phyloP scores from a whole-genome alignment of 2,797 vertebrate species.

The Oreortyx pictus region DNA sequence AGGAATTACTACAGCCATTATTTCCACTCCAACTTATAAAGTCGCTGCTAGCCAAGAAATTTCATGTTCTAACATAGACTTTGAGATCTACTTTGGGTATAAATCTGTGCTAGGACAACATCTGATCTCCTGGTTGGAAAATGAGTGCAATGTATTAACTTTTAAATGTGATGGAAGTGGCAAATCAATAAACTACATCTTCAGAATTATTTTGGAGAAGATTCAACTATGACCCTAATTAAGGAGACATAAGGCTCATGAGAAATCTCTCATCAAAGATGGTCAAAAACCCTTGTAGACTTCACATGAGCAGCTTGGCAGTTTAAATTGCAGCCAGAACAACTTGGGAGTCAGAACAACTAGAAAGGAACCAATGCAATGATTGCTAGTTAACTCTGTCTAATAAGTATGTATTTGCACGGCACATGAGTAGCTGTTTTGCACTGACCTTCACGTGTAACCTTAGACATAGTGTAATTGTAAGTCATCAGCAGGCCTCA shows the following conservation, averaged over 20 bases:
- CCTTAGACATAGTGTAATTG: background rate
- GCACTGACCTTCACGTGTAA: constrained; percentile 43
- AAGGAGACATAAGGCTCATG: background rate
- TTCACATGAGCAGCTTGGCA: background rate
- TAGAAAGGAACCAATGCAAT: background rate
- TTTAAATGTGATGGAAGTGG: background rate
- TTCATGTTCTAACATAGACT: background rate
- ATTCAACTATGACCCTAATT: background rate
- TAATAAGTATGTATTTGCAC: constrained; percentile 52
- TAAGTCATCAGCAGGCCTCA: background rate
- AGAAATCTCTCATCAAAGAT: background rate
- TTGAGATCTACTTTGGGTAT: background rate
- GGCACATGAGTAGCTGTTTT: constrained; percentile 38
- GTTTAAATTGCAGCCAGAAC: background rate
- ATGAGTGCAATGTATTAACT: background rate
- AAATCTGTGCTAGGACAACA: background rate
- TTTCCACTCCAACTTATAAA: background rate
- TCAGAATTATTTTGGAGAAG: background rate
- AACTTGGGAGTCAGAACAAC: background rate
- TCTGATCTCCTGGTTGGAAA: background rate
- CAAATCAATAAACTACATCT: background rate
- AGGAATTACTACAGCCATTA: background rate
- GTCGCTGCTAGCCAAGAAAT: background rate
- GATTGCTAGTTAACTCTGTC: constrained; percentile 13
- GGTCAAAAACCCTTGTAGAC: background rate